phyloP scores from a whole-genome alignment of 2,888 invertebrate genomes.

The Thymelicus acteon region DNA sequence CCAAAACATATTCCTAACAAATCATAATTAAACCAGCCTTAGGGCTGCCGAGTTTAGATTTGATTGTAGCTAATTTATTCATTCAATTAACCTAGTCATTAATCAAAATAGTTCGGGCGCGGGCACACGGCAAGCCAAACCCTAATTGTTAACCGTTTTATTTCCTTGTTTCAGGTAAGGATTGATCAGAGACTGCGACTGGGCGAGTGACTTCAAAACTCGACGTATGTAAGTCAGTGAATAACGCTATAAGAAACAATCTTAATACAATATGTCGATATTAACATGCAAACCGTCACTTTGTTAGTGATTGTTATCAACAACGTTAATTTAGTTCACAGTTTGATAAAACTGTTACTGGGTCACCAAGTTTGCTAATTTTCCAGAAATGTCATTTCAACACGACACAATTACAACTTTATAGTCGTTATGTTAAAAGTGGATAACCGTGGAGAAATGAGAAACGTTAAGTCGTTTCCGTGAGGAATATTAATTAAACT shows the following conservation, averaged over 20 bases:
- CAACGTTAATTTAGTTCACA: not conserved
- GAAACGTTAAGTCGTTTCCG: not conserved
- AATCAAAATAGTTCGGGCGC: conserved; percentile 36
- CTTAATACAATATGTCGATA: not conserved
- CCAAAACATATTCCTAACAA: conserved; percentile 27
- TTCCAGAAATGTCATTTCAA: not conserved
- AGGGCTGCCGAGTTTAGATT: conserved; percentile 27
- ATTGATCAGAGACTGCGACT: not conserved
- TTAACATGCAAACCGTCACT: conserved; percentile 1
- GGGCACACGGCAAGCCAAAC: conserved; percentile 14
- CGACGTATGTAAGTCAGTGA: not conserved
- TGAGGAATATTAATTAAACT: not conserved
- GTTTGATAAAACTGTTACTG: conserved; percentile 9
- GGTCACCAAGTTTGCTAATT: not conserved
- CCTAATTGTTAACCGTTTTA: conserved; percentile 31
- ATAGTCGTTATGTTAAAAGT: not conserved
- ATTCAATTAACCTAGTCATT: conserved; percentile 36
- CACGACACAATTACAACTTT: conserved; percentile 8
- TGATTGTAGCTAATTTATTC: conserved; percentile 36
- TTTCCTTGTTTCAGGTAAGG: conserved; percentile 47
- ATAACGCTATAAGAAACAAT: not conserved
- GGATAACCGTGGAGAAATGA: not conserved
- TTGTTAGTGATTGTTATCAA: conserved; percentile 8
- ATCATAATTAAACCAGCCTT: conserved; percentile 37
- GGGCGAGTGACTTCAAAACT: not conserved